Conservation (phyloP, 2,888 invertebrate species). For the Ceraclea dissimilis region DNA sequence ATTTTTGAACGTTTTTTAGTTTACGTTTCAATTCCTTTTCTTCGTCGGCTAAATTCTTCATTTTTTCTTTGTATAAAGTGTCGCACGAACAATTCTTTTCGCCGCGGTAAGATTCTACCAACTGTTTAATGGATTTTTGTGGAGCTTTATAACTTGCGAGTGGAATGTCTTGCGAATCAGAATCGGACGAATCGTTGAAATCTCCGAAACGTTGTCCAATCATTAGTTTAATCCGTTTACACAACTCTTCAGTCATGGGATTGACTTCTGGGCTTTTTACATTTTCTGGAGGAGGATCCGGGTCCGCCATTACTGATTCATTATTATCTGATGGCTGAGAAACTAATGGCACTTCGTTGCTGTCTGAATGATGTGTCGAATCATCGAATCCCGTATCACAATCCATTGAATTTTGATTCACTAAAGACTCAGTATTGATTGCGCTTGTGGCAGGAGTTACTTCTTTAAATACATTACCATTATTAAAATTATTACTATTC, state of each 20-base stretch:
- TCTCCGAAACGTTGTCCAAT: background rate
- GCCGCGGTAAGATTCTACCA: background rate
- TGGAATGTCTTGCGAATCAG: background rate
- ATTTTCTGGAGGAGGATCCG: background rate
- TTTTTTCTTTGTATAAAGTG: background rate
- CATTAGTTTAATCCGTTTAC: background rate
- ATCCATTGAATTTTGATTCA: too few relatives aligned
- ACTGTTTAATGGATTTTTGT: background rate
- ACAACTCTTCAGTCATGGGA: background rate
- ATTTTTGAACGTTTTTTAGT: background rate
- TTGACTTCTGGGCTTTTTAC: background rate
- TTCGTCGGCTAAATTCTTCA: background rate
- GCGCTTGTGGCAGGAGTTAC: too few relatives aligned
- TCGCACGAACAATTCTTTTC: background rate
- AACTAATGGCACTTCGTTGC: too few relatives aligned
- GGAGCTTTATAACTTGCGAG: background rate
- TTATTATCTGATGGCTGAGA: too few relatives aligned
- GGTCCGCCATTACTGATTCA: background rate
- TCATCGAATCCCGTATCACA: too few relatives aligned
- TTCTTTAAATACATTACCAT: too few relatives aligned
- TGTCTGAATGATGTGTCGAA: too few relatives aligned
- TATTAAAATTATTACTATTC: too few relatives aligned
- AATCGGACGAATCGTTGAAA: background rate
- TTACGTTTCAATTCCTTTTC: background rate
- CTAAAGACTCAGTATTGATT: too few relatives aligned